phyloP scores from a whole-genome alignment of 2,888 invertebrate genomes.

The Parnassius smintheus region DNA sequence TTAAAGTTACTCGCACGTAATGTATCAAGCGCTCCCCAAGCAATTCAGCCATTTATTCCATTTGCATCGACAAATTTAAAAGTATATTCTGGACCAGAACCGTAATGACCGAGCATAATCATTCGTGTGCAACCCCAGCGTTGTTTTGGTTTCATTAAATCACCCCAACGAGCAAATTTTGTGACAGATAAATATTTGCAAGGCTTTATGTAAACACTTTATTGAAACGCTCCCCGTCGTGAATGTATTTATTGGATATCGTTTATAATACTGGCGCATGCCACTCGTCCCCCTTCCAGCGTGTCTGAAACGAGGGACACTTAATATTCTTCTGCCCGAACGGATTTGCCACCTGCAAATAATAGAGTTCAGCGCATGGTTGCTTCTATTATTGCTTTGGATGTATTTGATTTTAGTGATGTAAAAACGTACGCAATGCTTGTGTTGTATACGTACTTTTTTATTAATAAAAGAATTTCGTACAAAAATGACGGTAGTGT shows the following conservation, averaged over 20 bases:
- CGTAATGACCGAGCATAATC: constrained; percentile 22
- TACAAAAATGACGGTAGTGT: background rate
- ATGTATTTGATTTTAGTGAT: constrained; percentile 5
- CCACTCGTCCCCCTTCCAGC: constrained; percentile 29
- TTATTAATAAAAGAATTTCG: too few species aligned
- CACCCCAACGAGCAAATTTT: constrained; percentile 53
- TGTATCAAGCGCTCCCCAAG: constrained; percentile 23
- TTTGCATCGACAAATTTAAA: constrained; percentile 28
- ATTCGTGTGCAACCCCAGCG: constrained; percentile 36
- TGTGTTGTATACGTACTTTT: background rate
- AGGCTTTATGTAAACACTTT: constrained; percentile 59
- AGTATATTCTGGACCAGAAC: constrained; percentile 17
- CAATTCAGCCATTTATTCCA: constrained; percentile 26
- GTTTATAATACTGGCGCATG: constrained; percentile 56
- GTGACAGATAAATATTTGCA: constrained; percentile 64
- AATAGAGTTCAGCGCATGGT: constrained; percentile 23
- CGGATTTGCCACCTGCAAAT: constrained; percentile 28
- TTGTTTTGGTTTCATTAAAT: constrained; percentile 73
- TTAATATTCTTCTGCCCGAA: constrained; percentile 21
- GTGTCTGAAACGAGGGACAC: constrained; percentile 20
- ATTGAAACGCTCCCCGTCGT: constrained; percentile 52
- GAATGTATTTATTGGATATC: constrained; percentile 65
- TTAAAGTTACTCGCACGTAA: constrained; percentile 10
- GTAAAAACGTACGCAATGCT: background rate
- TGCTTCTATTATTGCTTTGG: constrained; percentile 13